Evolutionary conservation across 2,888 invertebrate genomes (phyloP), one percentile per base, ranked within the genome.

Genomic region (Protophormia terraenovae): DNA sequence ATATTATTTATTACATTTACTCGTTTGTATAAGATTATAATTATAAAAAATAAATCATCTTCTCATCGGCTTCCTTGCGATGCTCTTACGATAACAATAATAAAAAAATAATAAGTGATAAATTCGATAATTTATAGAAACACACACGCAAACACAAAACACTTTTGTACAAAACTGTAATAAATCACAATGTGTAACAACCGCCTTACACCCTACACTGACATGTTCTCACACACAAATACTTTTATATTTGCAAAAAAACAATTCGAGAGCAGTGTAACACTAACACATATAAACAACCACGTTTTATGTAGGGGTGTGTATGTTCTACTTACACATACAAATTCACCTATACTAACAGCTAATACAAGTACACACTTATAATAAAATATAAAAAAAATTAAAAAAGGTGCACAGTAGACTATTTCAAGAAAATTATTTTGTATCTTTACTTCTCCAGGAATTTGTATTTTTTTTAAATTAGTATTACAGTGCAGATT

Each of bases 51-150:
- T 55, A 66, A 76, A 67, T 77, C 45, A 45, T 45, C 38, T 45
- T n/a, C 60, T 66, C 35, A 32, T 73, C 60, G 24, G 19, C 41
- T 76, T 66, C 66, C 5, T 16, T 45, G 50, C 22, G 69, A 53
- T 69, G 22, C 47, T 50, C 60, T 60, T 71, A 55, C 62, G 78
- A 82, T 82, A 76, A 66, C 66, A 67, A 69, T n/a, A n/a, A n/a
- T n/a, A n/a, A n/a, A n/a, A n/a, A n/a, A n/a, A n/a, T n/a, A n/a
- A n/a, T 66, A 66, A 85, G 78, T 78, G 71, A 69, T 71, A 75
- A 82, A 85, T 75, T 82, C 75, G 75, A 71, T 85, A 85, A 85
- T 45, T 66, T 35, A 47, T 76, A 35, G 16, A 58, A 4, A n/a
- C n/a, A n/a, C n/a, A n/a, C n/a, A n/a, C n/a, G n/a, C n/a, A n/a